Evolutionary conservation across 2,797 vertebrate genomes (phyloP).

Genomic region (Pachyuromys duprasi): DNA sequence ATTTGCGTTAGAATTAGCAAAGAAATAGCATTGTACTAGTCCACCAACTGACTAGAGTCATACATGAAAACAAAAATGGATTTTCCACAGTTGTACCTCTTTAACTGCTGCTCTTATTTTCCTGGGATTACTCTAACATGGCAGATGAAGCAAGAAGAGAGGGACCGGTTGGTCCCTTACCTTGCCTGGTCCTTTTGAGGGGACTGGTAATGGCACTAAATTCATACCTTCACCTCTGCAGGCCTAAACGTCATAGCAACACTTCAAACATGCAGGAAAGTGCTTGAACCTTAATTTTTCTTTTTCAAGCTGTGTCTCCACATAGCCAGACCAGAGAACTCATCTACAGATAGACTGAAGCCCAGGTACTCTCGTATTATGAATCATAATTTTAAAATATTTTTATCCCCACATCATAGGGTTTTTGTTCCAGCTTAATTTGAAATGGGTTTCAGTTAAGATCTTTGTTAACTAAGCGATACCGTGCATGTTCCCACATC

Average conservation of each 20-base stretch:
- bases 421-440: conserved; percentile 9
- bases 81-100: conserved; percentile 7
- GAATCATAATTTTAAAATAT: background rate
- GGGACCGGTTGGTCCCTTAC: background rate
- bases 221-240: background rate
- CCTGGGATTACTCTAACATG: background rate
- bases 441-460: background rate
- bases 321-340: background rate
- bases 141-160: background rate
- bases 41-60: conserved; percentile 17
- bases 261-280: background rate
- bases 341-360: background rate
- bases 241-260: background rate
- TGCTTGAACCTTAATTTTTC: background rate
- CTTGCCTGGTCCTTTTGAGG: background rate
- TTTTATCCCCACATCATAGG: background rate
- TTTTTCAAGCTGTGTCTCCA: conserved; percentile 39
- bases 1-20: conserved; percentile 42
- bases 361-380: background rate
- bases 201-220: background rate
- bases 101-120: conserved; percentile 25
- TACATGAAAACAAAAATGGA: background rate
- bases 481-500: background rate
- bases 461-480: conserved; percentile 56
- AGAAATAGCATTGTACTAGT: conserved; percentile 31